Conservation (phyloP, 2,797 vertebrate species). For the Ctenopoma multispine region DNA sequence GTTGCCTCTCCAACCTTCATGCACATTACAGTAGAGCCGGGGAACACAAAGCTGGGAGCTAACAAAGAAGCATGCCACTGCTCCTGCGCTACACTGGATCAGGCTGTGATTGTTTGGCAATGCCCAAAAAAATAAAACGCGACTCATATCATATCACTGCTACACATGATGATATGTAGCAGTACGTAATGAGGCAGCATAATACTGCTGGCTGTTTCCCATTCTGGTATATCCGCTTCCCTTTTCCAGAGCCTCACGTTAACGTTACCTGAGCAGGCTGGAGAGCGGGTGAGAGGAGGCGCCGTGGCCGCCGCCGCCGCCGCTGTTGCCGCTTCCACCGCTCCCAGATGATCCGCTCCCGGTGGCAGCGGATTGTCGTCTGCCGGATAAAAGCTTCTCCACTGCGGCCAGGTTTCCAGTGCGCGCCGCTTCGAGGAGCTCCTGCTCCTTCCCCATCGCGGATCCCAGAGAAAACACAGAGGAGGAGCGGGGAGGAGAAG, state of each 20-base stretch:
- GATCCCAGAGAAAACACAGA: slow-evolving; percentile 54
- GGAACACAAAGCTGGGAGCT: slow-evolving; percentile 51
- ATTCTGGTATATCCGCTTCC: slow-evolving; percentile 1
- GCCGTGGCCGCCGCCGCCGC: slow-evolving; percentile 86
- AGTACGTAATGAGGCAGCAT: not conserved
- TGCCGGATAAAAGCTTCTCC: slow-evolving; percentile 95
- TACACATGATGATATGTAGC: not conserved
- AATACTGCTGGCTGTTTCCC: not conserved
- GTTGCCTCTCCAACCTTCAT: slow-evolving; percentile 14
- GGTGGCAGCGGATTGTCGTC: slow-evolving; percentile 89
- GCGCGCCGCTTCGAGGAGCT: slow-evolving; percentile 96
- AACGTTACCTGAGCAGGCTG: slow-evolving; percentile 91
- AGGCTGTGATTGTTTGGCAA: slow-evolving; percentile 41
- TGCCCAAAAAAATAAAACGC: no score
- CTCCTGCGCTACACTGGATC: slow-evolving; percentile 42
- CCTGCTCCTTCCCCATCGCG: slow-evolving; percentile 98
- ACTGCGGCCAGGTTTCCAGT: slow-evolving; percentile 95
- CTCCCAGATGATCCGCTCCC: slow-evolving; percentile 80
- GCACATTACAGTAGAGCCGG: slow-evolving; percentile 41
- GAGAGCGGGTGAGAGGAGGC: slow-evolving; percentile 90
- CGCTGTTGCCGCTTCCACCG: slow-evolving; percentile 79
- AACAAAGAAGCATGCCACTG: slow-evolving; percentile 77
- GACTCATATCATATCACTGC: no score
- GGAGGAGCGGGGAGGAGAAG: slow-evolving; percentile 68
- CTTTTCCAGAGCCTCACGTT: slow-evolving; percentile 13